Evolutionary conservation across 2,888 invertebrate genomes (phyloP).

Genomic region (Diplolepis rosae): DNA sequence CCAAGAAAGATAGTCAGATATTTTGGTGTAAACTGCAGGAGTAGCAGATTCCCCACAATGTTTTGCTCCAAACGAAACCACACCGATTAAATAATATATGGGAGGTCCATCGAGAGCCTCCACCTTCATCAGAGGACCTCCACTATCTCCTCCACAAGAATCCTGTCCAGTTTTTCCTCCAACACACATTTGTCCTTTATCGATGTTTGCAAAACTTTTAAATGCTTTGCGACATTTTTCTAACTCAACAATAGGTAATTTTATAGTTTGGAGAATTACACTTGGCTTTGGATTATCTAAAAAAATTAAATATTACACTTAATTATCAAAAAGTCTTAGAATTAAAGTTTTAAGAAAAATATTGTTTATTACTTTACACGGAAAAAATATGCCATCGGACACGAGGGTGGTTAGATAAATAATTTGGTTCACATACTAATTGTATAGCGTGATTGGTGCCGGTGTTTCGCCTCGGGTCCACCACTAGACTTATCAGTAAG

Average conservation of each 20-base stretch:
- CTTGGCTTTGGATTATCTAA: slow-evolving; percentile 58
- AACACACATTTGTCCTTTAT: slow-evolving; percentile 75
- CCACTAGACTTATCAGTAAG: no score
- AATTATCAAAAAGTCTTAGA: no score
- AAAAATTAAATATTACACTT: no score
- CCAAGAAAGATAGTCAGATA: slow-evolving; percentile 80
- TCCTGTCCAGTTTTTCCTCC: slow-evolving; percentile 77
- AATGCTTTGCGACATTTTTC: slow-evolving; percentile 57
- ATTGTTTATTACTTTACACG: no score
- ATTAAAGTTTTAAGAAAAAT: no score
- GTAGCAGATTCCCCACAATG: slow-evolving; percentile 77
- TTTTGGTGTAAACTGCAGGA: slow-evolving; percentile 83
- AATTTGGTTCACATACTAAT: no score
- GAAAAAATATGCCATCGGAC: no score
- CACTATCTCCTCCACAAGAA: slow-evolving; percentile 79
- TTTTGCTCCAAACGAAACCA: slow-evolving; percentile 79
- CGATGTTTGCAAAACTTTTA: slow-evolving; percentile 52
- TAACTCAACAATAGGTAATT: slow-evolving; percentile 73
- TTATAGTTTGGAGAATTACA: slow-evolving; percentile 71
- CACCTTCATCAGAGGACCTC: slow-evolving; percentile 76
- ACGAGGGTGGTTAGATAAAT: no score
- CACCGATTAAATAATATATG: slow-evolving; percentile 76
- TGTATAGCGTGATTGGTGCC: no score
- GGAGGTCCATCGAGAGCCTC: slow-evolving; percentile 75
- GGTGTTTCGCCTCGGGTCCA: no score